Conservation (phyloP, 2,888 invertebrate species). For the Eueremaeus valkanovi region DNA sequence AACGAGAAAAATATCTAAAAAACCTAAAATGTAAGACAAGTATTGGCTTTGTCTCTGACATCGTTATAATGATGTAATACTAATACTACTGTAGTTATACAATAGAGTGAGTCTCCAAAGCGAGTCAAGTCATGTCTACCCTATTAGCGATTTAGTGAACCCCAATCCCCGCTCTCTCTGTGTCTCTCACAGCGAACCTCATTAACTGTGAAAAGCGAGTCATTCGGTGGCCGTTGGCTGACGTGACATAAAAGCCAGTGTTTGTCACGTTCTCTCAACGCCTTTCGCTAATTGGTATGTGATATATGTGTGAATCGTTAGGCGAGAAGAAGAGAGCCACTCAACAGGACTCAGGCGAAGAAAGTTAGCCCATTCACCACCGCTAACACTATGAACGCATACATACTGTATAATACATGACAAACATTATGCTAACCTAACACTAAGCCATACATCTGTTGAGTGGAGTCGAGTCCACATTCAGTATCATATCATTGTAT, state of each 20-base stretch:
- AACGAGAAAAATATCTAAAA: slow-evolving; percentile 29
- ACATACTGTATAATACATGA: no score
- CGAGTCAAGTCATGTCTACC: slow-evolving; percentile 25
- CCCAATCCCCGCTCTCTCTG: slow-evolving; percentile 15
- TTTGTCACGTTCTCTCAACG: slow-evolving; percentile 37
- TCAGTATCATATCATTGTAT: no score
- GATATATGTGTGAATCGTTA: slow-evolving; percentile 36
- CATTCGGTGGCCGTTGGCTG: slow-evolving; percentile 25
- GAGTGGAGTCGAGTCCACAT: background rate
- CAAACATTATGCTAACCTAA: slow-evolving; percentile 1
- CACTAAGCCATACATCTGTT: slow-evolving; percentile 23
- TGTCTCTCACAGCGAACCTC: slow-evolving; percentile 3
- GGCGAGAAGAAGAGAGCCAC: slow-evolving; percentile 29
- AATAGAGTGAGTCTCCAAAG: background rate
- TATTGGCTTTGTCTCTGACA: slow-evolving; percentile 33
- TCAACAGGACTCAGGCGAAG: slow-evolving; percentile 4
- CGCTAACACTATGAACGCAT: slow-evolving; percentile 13
- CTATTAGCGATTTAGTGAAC: slow-evolving; percentile 30
- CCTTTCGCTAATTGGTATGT: slow-evolving; percentile 34
- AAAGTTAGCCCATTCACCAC: slow-evolving; percentile 34
- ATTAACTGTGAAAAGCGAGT: background rate
- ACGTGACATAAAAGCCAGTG: slow-evolving; percentile 32
- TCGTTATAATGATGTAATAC: slow-evolving; percentile 20
- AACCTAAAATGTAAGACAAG: slow-evolving; percentile 5
- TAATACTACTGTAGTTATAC: slow-evolving; percentile 26